Percentiles rank a stretch among this genome's conserved stretches.
phyloP scores from a whole-genome alignment of 2,797 vertebrate genomes.

The Hoplostethus mediterraneus region DNA sequence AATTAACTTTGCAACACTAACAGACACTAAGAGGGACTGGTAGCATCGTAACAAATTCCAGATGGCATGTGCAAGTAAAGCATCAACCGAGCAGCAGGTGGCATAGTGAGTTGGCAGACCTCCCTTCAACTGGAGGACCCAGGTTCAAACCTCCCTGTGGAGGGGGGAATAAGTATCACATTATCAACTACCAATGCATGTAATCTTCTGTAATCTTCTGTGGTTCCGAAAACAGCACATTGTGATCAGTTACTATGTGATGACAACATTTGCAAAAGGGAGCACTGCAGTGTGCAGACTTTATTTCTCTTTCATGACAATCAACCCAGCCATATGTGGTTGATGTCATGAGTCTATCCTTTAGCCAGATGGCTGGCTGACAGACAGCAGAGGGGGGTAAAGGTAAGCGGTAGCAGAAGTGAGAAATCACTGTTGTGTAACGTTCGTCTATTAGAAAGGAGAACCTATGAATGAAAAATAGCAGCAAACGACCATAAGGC shows the following conservation, averaged over 20 bases:
- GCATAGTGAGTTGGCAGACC: conserved; percentile 13
- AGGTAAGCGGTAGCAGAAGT: not conserved
- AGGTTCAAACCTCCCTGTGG: not conserved
- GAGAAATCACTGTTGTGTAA: not conserved
- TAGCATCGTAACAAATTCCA: not conserved
- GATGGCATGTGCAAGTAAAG: conserved; percentile 1
- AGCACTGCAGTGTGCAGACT: no score
- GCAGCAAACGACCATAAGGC: not conserved
- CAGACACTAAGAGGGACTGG: not conserved
- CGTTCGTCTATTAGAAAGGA: not conserved
- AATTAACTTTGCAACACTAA: not conserved
- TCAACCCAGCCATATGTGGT: not conserved
- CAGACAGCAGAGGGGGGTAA: not conserved
- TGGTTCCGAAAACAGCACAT: not conserved
- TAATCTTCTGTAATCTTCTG: not conserved
- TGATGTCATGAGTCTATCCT: not conserved
- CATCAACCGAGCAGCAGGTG: not conserved
- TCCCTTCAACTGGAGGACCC: not conserved
- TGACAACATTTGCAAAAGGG: not conserved
- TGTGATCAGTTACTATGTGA: not conserved
- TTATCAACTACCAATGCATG: not conserved
- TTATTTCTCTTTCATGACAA: no score
- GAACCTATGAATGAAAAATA: not conserved
- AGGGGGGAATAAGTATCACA: not conserved
- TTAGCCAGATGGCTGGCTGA: not conserved